Evolutionary conservation across 1,140 invertebrate species (phyloP).

Genomic region (Neodiprion pinetum): DNA sequence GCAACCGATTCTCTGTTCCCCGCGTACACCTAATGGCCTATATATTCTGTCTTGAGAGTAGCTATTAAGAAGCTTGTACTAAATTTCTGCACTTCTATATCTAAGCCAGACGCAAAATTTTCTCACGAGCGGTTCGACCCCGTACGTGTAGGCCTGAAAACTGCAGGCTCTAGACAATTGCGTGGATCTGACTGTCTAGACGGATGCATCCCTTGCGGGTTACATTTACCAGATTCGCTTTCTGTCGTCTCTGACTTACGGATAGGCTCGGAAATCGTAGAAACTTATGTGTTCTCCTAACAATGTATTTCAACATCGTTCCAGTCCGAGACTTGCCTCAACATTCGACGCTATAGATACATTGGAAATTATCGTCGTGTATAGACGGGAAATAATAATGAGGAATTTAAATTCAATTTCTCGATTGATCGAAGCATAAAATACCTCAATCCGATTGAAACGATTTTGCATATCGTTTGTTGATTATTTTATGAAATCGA

Average conservation of each 20-base stretch:
- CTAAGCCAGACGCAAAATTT: slow-evolving; percentile 31
- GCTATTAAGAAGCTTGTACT: neutral
- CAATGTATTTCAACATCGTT: too few relatives aligned
- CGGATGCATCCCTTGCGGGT: slow-evolving; percentile 34
- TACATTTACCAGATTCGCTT: slow-evolving; percentile 44
- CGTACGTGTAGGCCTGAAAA: neutral
- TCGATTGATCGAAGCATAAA: too few relatives aligned
- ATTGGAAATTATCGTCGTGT: too few relatives aligned
- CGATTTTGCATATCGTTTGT: too few relatives aligned
- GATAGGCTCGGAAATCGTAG: neutral
- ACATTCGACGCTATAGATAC: too few relatives aligned
- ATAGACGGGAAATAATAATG: too few relatives aligned
- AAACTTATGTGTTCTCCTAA: neutral
- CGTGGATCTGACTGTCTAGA: slow-evolving; percentile 56
- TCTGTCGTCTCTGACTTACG: neutral
- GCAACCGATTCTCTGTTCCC: too few relatives aligned
- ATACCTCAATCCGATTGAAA: too few relatives aligned
- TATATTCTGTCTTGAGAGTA: neutral
- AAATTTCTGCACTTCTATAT: slow-evolving; percentile 33
- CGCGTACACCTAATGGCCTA: neutral
- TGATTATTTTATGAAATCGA: too few relatives aligned
- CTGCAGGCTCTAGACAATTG: slow-evolving; percentile 45
- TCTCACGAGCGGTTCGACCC: slow-evolving; percentile 33
- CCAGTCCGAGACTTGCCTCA: too few relatives aligned
- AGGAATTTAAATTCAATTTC: too few relatives aligned